Evolutionary conservation across 1,140 invertebrate species (phyloP), one percentile per base, ranked within the genome.

Genomic region (Lepidostoma basale): DNA sequence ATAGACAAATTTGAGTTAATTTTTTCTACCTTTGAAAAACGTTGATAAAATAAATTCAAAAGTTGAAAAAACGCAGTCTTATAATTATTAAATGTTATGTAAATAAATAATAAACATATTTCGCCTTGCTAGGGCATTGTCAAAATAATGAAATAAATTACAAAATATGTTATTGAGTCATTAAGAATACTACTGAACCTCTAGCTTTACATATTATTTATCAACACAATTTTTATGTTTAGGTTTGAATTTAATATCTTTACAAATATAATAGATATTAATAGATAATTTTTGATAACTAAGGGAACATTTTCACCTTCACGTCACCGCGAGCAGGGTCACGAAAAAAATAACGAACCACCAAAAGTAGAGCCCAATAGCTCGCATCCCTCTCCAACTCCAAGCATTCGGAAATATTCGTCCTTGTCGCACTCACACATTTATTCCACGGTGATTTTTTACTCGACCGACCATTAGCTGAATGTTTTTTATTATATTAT

Each of bases 401-500:
- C 18, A n/a, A 18, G 16, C 26, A 23, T 30, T 25, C 4, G 26
- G 9, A 5, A 20, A n/a, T 20, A 18, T 33, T 1, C 54, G 3
- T 72, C 65, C 39, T 42, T n/a, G 16, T 72, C 62, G 60, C 65
- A 60, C 70, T 36, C 66, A 36, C 62, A 49, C 65, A 62, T 40
- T 36, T 39, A 16, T 67, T 22, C 64, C 56, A 49, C 62, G 62
- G 70, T 71, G 52, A 68, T 65, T 72, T 72, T 72, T 72, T 72
- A 68, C 62, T 26, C 36, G 33, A 44, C 42, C 52, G 54, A 68
- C 70, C 70, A 72, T 72, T 72, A 72, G 70, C 70, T 39, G 70
- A 72, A 72, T 68, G 66, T 68, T 72, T 68, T 72, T 71, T 72
- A 56, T 47, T 56, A 40, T 69, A 45, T 68, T 72, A 68, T 68